phyloP scores from a whole-genome alignment of 1,140 invertebrate genomes.

The Brachionus plicatilis region DNA sequence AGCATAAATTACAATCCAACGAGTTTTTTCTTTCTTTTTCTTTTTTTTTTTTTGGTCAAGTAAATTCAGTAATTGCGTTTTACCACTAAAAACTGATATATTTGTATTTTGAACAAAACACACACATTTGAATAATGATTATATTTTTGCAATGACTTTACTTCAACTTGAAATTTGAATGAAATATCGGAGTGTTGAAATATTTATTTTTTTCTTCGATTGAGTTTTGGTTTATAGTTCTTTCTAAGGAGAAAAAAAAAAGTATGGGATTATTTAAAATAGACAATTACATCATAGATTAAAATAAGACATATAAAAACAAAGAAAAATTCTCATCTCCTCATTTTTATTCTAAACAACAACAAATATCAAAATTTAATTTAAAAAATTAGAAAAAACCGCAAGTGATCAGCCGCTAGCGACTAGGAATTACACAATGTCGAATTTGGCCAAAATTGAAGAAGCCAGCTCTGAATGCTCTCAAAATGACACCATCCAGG shows the following conservation, averaged over 20 bases:
- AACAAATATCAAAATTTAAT: not conserved
- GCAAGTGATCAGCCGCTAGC: not conserved
- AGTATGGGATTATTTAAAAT: conserved; percentile 27
- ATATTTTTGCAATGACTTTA: conserved; percentile 11
- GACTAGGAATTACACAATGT: not conserved
- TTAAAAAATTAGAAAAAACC: not conserved
- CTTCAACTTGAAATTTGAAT: not conserved
- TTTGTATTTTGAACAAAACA: not conserved
- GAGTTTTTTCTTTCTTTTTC: not conserved
- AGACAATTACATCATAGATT: not conserved
- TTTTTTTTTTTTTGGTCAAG: conserved; percentile 21
- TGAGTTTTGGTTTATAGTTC: conserved; percentile 12
- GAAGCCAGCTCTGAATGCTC: not conserved
- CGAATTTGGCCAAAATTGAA: not conserved
- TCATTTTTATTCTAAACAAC: conserved; percentile 18
- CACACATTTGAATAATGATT: not conserved
- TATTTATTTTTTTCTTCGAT: not conserved
- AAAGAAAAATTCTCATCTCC: not conserved
- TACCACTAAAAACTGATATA: not conserved
- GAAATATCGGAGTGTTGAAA: conserved; percentile 20
- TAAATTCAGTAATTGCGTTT: conserved; percentile 1
- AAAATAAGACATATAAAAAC: conserved; percentile 20
- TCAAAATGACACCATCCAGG: not conserved
- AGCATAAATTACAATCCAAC: not conserved
- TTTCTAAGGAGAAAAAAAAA: conserved; percentile 8